A percentile compares a stretch with the other conserved stretches of the same genome.
Conservation (phyloP, 1,140 invertebrate genomes). For the Megalonaias nervosa region DNA sequence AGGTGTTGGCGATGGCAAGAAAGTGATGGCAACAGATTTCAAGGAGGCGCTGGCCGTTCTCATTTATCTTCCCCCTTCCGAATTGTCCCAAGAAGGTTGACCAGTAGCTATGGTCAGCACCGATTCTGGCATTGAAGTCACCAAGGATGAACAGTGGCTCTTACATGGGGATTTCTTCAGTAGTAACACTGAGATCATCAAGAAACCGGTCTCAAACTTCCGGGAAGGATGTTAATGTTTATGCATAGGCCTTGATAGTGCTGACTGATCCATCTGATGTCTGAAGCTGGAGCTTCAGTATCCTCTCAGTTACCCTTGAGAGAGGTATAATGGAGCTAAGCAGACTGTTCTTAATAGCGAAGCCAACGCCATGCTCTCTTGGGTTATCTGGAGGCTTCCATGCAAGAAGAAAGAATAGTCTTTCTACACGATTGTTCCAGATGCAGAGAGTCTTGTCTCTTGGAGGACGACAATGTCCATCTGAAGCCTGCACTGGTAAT, state of each 20-base stretch:
- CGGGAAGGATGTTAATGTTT: conserved; percentile 12
- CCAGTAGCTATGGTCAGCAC: conserved; percentile 26
- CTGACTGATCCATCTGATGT: background rate
- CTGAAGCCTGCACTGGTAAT: too few relatives aligned
- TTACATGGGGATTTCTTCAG: background rate
- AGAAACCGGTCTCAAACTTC: conserved; percentile 33
- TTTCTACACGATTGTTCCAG: too few relatives aligned
- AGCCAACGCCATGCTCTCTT: too few relatives aligned
- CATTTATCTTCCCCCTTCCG: conserved; percentile 34
- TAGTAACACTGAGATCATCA: background rate
- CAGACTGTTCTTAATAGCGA: too few relatives aligned
- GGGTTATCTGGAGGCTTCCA: too few relatives aligned
- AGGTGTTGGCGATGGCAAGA: conserved; percentile 18
- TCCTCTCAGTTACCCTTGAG: too few relatives aligned
- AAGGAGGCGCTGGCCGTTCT: conserved; percentile 40
- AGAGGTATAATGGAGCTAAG: too few relatives aligned
- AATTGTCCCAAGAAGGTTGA: conserved; percentile 19
- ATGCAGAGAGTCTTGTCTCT: too few relatives aligned
- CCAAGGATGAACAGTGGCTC: conserved; percentile 26
- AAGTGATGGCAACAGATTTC: conserved; percentile 7
- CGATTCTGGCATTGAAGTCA: conserved; percentile 42
- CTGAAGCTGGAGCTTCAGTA: too few relatives aligned
- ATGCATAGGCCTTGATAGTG: conserved; percentile 27
- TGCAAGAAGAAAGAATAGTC: too few relatives aligned
- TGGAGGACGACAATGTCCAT: too few relatives aligned